Evolutionary conservation across 2,888 invertebrate genomes (phyloP), one percentile per base, ranked within the genome.

Genomic region (Anodontia alba): DNA sequence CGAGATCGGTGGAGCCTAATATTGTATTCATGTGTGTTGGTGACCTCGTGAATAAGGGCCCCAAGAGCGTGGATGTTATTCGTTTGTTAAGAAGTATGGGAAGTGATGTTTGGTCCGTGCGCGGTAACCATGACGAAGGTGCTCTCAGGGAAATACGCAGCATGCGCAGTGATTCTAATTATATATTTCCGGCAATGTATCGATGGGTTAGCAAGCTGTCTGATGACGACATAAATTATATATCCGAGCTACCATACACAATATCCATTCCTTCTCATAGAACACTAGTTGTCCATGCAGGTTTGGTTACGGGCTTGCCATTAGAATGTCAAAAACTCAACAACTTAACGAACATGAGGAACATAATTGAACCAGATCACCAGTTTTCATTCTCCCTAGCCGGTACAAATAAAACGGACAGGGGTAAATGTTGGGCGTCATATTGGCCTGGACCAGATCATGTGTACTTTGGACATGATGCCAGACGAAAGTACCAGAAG

Each of bases 381-480:
- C 69, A 38, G 2, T 76, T 81, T 29, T 89, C 89, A 68, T 87
- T 81, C n/a, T 71, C 77, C 7, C 68, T 90, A 8, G 69, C 75
- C 20, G 88, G 87, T 0, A 74, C 84, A 12, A 91, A 89, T 49
- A 76, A 86, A 33, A 72, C 72, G 0, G 86, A 87, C 31, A 78
- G 81, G 38, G 94, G 94, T 0, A 86, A 89, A 15, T 87, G 92
- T 0, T 95, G 94, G 94, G 91, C 91, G 7, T 81, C 90, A 1
- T 31, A 89, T 17, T 95, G 94, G 94, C 73, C 73, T 3, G 95
- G 95, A 1, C 94, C 94, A 3, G 82, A 92, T 68, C 94, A 94
- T 86, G 92, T 95, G 12, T 94, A 94, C 84, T 95, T 93, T 81
- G 95, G 95, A 42, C 95, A 94, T 73, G 94, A 94, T 88, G 94